Base-by-base conservation (phyloP, 35 echinoderm and acorn worm species). In the Patiria miniata region DNA sequence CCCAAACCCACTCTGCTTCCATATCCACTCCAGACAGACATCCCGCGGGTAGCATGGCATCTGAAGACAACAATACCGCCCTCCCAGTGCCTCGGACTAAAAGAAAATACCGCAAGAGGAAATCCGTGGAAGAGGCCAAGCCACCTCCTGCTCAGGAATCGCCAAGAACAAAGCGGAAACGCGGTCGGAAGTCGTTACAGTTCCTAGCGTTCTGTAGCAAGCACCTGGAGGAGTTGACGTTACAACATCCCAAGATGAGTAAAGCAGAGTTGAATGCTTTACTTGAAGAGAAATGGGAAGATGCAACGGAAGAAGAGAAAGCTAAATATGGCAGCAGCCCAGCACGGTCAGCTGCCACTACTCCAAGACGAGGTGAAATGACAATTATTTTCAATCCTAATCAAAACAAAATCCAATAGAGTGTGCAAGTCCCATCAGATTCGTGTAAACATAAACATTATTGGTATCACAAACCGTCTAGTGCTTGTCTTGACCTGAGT, bases 281-380 rank as follows among this genome's bases (percentile, higher is more conserved):
- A 47, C 40, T 94, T 51, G 89, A 99, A 32, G 68, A 94, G 37
- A 87, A 99, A 55, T 99, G 96, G 96, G 83, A 83, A 21, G 83
- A 79, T 18, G 18, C 94, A 59, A 51, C 96, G 0, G 93, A 92
- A 34, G 83, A 95, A 7, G 85, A 99, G 21, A 99, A 91, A 80
- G 52, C 53, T 0, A 88, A 94, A 69, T 94, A 90, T 87, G 55
- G 54, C 9, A 88, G 52, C 17, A 91, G 91, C 42, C 29, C 51
- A 32, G 40, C 86, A 84, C 87, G 91, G 56, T 12, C 51, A 32
- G 34, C 86, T 79, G 0, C 76, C 5, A 88, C 89, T 26, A 85
- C 92, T 82, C 65, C 83, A 26, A 92, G 86, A 78, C 40, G 54
- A 83, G 90, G 82, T 83, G 68, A 79, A 18, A 40, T 47, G n/a